Percentiles rank a stretch among this genome's conserved stretches.
phyloP scores from a whole-genome alignment of 2,888 invertebrate genomes.

The Sinodicranocentrus sp. region DNA sequence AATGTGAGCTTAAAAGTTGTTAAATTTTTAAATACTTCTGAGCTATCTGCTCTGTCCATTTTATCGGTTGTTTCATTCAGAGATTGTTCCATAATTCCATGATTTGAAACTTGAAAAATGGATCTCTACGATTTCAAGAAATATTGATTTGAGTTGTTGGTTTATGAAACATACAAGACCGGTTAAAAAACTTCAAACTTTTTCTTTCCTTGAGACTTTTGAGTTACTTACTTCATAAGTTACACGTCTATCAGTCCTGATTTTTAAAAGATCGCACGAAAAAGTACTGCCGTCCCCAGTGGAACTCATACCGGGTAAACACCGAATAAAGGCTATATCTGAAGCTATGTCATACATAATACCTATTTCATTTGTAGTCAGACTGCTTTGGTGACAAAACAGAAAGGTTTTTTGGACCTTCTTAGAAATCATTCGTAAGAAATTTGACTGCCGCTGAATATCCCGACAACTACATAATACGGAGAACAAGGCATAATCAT shows the following conservation, averaged over 20 bases:
- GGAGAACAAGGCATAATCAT: constrained; percentile 70
- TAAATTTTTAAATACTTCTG: constrained; percentile 77
- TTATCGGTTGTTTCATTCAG: constrained; percentile 10
- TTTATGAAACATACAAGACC: no score
- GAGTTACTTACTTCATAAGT: constrained; percentile 58
- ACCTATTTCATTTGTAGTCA: constrained; percentile 52
- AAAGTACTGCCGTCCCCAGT: constrained; percentile 19
- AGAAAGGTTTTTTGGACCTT: constrained; percentile 54
- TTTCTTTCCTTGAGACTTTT: neutral
- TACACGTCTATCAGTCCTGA: constrained; percentile 44
- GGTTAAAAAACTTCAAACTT: no score
- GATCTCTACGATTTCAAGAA: constrained; percentile 64
- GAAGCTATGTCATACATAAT: constrained; percentile 50
- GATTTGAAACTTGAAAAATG: constrained; percentile 59
- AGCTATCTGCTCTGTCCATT: neutral
- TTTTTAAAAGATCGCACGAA: constrained; percentile 66
- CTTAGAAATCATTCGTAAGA: constrained; percentile 27
- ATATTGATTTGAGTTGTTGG: no score
- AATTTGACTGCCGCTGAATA: constrained; percentile 1
- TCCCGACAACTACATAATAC: constrained; percentile 39
- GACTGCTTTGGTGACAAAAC: constrained; percentile 56
- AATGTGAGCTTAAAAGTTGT: constrained; percentile 85
- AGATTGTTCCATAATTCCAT: constrained; percentile 56
- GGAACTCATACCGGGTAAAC: neutral
- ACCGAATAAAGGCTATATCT: constrained; percentile 51